Percentiles rank a stretch among this genome's conserved stretches.
Evolutionary conservation across 1,140 invertebrate genomes (phyloP).

Genomic region (Dendrolimus punctatus): DNA sequence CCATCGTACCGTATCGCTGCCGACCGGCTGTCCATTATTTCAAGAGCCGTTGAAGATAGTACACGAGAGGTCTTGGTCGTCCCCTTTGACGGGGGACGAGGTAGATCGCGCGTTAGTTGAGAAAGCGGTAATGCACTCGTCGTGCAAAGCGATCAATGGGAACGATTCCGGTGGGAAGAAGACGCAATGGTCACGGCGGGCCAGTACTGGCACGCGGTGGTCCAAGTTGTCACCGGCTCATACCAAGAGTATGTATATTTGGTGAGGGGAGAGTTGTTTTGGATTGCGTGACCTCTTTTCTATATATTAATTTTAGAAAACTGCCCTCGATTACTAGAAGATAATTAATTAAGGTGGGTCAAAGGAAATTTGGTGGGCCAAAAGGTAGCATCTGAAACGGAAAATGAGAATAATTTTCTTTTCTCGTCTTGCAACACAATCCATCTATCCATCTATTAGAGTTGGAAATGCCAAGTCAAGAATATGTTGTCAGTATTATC

Average conservation of each 20-base stretch:
- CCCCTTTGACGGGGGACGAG: conserved; percentile 73
- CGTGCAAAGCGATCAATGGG: conserved; percentile 47
- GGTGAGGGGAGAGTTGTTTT: conserved; percentile 4
- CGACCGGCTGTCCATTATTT: conserved; percentile 40
- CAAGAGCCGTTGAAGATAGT: conserved; percentile 46
- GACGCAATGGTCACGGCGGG: conserved; percentile 40
- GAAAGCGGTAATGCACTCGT: conserved; percentile 33
- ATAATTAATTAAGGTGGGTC: too few species aligned
- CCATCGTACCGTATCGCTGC: conserved; percentile 49
- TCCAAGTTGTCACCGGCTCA: conserved; percentile 53
- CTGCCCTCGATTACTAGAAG: too few species aligned
- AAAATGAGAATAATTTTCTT: too few species aligned
- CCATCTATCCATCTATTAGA: too few species aligned
- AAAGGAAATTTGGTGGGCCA: too few species aligned
- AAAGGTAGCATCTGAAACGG: too few species aligned
- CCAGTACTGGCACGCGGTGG: conserved; percentile 44
- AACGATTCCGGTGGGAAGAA: conserved; percentile 33
- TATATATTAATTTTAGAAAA: neutral
- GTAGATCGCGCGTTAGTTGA: conserved; percentile 75
- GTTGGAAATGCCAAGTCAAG: too few species aligned
- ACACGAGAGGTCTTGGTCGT: conserved; percentile 78
- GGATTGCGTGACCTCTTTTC: neutral
- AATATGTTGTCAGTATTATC: too few species aligned
- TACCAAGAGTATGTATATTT: conserved; percentile 58
- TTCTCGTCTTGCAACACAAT: too few species aligned